phyloP scores from a whole-genome alignment of 2,797 vertebrate genomes.

The Schizopygopsis malacanthus region DNA sequence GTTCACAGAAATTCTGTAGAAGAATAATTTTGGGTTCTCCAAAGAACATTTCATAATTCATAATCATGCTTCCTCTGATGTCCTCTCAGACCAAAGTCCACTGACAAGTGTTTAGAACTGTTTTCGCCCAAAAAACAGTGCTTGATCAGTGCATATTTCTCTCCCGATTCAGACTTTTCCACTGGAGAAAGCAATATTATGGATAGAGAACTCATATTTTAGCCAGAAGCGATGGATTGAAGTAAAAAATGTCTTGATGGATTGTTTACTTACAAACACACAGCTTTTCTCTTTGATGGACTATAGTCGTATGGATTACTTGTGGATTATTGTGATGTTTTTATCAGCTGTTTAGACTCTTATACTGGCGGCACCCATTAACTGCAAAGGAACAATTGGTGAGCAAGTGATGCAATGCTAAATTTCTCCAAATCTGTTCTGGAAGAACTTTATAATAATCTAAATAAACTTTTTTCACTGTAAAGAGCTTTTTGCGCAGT shows the following conservation, averaged over 20 bases:
- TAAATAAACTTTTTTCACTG: no score
- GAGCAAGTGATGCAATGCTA: neutral
- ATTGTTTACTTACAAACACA: neutral
- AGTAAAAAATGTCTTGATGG: neutral
- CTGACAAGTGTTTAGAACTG: no score
- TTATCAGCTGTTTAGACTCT: neutral
- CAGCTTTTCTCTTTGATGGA: neutral
- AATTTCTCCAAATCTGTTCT: neutral
- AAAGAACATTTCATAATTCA: neutral
- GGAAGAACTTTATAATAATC: no score
- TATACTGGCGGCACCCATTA: neutral
- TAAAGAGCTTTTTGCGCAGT: no score
- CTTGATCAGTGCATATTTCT: neutral
- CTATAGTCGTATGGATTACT: neutral
- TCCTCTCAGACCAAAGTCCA: neutral
- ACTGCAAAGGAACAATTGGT: neutral
- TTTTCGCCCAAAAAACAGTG: neutral
- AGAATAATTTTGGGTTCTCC: neutral
- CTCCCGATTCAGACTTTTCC: neutral
- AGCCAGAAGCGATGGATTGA: neutral
- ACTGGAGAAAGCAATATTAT: neutral
- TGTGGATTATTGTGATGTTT: neutral
- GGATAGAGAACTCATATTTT: neutral
- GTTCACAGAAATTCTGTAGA: neutral
- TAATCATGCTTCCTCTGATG: neutral